Evolutionary conservation across 2,113 vertebrate genomes (phyloP).

Genomic region (Engystomops pustulosus): DNA sequence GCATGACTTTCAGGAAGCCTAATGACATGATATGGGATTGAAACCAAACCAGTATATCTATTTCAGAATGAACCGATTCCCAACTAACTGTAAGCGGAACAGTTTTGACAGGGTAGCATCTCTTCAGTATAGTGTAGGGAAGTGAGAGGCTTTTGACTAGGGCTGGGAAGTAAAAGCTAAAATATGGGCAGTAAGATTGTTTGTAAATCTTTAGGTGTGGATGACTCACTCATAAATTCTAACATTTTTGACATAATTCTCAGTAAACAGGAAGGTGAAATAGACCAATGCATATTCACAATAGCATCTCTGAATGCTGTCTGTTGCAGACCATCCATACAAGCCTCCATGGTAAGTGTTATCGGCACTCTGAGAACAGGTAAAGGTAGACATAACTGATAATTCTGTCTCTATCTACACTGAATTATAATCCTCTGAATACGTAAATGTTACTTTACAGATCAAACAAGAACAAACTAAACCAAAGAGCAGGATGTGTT

Average conservation of each 20-base stretch:
- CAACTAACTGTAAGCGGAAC: too few species aligned
- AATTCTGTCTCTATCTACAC: background rate
- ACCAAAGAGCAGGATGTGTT: background rate
- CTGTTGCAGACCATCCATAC: background rate
- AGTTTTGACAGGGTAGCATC: too few species aligned
- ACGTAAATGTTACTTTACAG: constrained; percentile 19
- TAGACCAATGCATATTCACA: background rate
- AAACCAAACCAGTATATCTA: too few species aligned
- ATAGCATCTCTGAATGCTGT: constrained; percentile 9
- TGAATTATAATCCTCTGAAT: constrained; percentile 32
- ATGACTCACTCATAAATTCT: background rate
- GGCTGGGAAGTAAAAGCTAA: too few species aligned
- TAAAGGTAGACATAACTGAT: background rate
- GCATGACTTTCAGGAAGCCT: too few species aligned
- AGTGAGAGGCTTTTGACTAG: too few species aligned
- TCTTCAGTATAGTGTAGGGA: too few species aligned
- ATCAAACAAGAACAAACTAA: background rate
- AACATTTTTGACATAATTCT: background rate
- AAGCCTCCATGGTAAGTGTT: constrained; percentile 26
- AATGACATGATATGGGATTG: too few species aligned
- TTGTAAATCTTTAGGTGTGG: background rate
- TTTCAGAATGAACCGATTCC: too few species aligned
- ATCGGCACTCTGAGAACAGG: constrained; percentile 11
- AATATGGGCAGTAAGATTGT: background rate
- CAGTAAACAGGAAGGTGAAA: constrained; percentile 19